phyloP scores from a whole-genome alignment of 1,140 invertebrate genomes.

The Drosophila tristis region DNA sequence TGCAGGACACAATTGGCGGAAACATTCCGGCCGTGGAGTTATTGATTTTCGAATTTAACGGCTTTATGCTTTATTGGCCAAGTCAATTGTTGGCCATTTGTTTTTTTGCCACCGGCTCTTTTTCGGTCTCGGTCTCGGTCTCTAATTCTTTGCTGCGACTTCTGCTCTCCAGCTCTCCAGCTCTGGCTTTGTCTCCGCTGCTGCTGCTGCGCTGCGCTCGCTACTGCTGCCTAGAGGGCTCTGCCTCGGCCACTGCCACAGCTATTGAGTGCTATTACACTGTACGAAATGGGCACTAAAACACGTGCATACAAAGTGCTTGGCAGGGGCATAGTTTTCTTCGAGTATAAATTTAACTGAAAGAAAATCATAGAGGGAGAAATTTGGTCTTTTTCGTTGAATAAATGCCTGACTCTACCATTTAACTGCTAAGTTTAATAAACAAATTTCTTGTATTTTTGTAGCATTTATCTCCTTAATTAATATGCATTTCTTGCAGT shows the following conservation, averaged over 20 bases:
- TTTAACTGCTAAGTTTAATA: too few relatives aligned
- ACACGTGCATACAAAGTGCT: too few relatives aligned
- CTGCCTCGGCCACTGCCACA: neutral
- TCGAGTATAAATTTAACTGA: too few relatives aligned
- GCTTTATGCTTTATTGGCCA: constrained; percentile 78
- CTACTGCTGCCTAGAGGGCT: neutral
- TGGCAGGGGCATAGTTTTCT: too few relatives aligned
- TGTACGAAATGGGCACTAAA: too few relatives aligned
- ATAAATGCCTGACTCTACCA: too few relatives aligned
- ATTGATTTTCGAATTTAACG: constrained; percentile 80
- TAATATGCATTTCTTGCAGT: too few relatives aligned
- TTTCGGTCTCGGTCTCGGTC: neutral
- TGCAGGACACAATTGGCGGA: constrained; percentile 63
- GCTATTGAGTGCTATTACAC: too few relatives aligned
- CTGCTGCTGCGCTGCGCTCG: neutral
- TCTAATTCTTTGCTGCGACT: constrained; percentile 12
- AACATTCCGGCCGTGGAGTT: constrained; percentile 47
- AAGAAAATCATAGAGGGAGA: too few relatives aligned
- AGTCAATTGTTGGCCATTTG: constrained; percentile 71
- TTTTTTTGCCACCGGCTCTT: constrained; percentile 47
- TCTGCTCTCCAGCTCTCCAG: constrained; percentile 11
- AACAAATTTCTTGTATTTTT: too few relatives aligned
- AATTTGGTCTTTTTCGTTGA: too few relatives aligned
- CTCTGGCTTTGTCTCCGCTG: constrained; percentile 20
- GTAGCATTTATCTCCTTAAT: too few relatives aligned